A percentile compares a stretch with the other conserved stretches of the same genome.
These are phyloP conservation scores for Actias luna DNA, from an alignment of 2,888 invertebrate genomes.

Conservation along the genomic window DNA sequence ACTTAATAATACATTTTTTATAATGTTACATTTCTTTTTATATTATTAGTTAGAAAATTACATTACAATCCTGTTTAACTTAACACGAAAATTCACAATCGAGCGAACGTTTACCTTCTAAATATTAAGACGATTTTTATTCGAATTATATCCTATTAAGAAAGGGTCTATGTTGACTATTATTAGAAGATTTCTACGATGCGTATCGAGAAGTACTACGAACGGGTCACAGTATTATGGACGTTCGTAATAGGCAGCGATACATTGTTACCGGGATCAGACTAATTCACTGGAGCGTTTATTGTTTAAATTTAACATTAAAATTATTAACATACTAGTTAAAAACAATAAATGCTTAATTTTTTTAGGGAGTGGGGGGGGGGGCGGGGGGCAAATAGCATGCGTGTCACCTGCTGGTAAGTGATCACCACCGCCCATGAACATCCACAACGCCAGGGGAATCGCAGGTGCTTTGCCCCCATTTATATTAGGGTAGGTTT, in stretches of 20 bases:
- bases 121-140: background rate
- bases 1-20: too few species aligned
- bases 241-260: background rate
- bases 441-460: too few species aligned
- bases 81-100: background rate
- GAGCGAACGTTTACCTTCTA: background rate
- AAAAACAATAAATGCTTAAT: background rate
- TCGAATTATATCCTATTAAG: conserved; percentile 6
- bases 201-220: background rate
- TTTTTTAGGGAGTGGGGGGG: too few species aligned
- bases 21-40: too few species aligned
- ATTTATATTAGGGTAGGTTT: too few species aligned
- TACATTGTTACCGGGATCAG: background rate
- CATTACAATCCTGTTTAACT: background rate
- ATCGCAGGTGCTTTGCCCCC: too few species aligned
- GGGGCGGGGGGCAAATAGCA: too few species aligned
- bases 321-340: background rate
- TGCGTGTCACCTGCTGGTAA: too few species aligned
- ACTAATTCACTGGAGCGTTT: conserved; percentile 13
- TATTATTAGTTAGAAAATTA: too few species aligned
- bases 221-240: conserved; percentile 3
- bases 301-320: conserved; percentile 10
- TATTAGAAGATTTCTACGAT: background rate
- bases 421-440: too few species aligned
- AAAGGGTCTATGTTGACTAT: background rate